Conservation (phyloP, 2,113 vertebrate genomes). For the Leptosomus discolor region DNA sequence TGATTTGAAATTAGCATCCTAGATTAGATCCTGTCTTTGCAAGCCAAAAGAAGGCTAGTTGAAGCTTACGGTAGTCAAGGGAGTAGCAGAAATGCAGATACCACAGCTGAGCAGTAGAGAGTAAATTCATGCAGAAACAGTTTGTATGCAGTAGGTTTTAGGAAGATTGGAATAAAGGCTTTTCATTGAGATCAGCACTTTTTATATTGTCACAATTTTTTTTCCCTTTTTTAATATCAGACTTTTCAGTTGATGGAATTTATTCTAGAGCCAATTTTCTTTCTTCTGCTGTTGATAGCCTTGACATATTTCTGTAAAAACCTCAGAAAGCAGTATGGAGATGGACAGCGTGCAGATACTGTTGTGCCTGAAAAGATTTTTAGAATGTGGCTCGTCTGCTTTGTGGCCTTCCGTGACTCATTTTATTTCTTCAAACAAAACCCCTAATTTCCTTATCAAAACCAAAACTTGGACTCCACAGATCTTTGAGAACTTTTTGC, state of each 20-base stretch:
- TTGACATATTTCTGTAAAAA: background rate
- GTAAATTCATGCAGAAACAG: background rate
- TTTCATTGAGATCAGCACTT: background rate
- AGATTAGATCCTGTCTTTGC: background rate
- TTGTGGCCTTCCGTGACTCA: background rate
- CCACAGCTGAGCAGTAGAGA: background rate
- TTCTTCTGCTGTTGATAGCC: background rate
- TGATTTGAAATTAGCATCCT: background rate
- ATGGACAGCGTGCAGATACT: background rate
- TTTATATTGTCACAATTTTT: background rate
- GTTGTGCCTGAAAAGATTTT: background rate
- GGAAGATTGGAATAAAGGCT: background rate
- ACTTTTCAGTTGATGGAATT: background rate
- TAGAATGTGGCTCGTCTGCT: background rate
- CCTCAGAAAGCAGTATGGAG: background rate
- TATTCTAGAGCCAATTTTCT: background rate
- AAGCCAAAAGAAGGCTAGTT: background rate
- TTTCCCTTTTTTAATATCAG: background rate
- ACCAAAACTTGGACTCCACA: background rate
- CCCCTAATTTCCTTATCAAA: background rate
- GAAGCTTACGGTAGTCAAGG: background rate
- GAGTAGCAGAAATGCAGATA: background rate
- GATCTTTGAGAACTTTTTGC: background rate
- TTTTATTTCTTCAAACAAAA: background rate
- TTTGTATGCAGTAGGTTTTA: background rate